phyloP scores from a whole-genome alignment of 2,888 invertebrate genomes.

The Ophraella communa region DNA sequence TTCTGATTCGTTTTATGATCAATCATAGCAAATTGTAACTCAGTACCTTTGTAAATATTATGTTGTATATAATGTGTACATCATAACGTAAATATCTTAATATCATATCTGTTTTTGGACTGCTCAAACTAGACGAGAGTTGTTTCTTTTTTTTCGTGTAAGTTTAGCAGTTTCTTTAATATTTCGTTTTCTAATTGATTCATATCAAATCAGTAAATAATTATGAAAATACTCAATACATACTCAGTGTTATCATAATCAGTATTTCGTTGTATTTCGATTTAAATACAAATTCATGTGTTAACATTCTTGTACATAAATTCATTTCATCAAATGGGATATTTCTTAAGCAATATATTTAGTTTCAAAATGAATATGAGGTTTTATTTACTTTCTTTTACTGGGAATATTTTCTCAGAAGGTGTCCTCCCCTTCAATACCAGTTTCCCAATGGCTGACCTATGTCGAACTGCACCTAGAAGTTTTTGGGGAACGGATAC shows the following conservation, averaged over 20 bases:
- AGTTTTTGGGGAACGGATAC: too few relatives aligned
- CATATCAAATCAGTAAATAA: conserved; percentile 61
- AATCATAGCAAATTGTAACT: conserved; percentile 33
- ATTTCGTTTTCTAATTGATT: conserved; percentile 56
- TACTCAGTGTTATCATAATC: conserved; percentile 49
- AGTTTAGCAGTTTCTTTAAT: conserved; percentile 31
- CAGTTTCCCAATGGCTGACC: too few relatives aligned
- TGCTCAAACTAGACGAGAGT: conserved; percentile 46
- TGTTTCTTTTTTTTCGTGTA: conserved; percentile 26
- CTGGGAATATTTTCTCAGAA: neutral
- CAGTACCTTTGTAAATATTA: conserved; percentile 39
- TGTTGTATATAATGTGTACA: conserved; percentile 47
- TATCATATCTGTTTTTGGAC: conserved; percentile 51
- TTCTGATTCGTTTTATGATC: conserved; percentile 24
- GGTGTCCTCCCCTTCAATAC: too few relatives aligned
- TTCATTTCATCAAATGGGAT: conserved; percentile 48
- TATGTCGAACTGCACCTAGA: too few relatives aligned
- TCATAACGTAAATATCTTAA: conserved; percentile 46
- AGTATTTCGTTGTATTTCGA: conserved; percentile 44
- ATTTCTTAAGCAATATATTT: conserved; percentile 53
- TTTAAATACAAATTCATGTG: conserved; percentile 31
- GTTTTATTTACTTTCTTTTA: neutral
- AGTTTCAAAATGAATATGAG: conserved; percentile 40
- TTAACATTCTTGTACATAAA: conserved; percentile 49
- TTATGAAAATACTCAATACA: conserved; percentile 51